phyloP scores from a whole-genome alignment of 2,888 invertebrate genomes.

The Euzophera pinguis region DNA sequence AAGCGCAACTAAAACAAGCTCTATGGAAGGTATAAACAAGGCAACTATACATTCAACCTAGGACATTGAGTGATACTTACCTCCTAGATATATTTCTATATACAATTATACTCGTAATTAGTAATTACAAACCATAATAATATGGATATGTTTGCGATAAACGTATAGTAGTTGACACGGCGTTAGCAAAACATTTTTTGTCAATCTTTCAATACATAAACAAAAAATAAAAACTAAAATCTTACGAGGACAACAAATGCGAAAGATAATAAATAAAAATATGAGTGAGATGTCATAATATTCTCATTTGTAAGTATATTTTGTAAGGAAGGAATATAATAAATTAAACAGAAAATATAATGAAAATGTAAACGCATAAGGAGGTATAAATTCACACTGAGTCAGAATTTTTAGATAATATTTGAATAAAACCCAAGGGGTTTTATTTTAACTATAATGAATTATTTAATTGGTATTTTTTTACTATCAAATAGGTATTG shows the following conservation, averaged over 20 bases:
- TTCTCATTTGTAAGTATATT: slow-evolving; percentile 5
- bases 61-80: slow-evolving; percentile 36
- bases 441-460: too few species aligned
- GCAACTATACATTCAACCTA: slow-evolving; percentile 42
- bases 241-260: slow-evolving; percentile 41
- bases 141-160: slow-evolving; percentile 14
- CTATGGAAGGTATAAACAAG: slow-evolving; percentile 42
- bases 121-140: slow-evolving; percentile 16
- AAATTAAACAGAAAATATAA: slow-evolving; percentile 14
- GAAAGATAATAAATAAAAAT: slow-evolving; percentile 16
- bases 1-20: slow-evolving; percentile 70
- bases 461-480: too few species aligned
- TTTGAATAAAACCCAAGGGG: background rate
- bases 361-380: background rate
- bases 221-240: slow-evolving; percentile 24
- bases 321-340: slow-evolving; percentile 2
- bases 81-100: slow-evolving; percentile 20
- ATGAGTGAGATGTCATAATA: slow-evolving; percentile 3
- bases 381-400: background rate
- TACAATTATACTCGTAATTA: background rate
- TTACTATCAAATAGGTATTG: too few species aligned
- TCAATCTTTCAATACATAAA: background rate
- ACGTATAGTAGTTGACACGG: slow-evolving; percentile 30
- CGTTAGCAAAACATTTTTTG: slow-evolving; percentile 45
- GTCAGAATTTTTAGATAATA: background rate